These are phyloP conservation scores for Myiothlypis chrysogaster DNA, from an alignment of 2,797 vertebrate genomes.

Conservation along the genomic window DNA sequence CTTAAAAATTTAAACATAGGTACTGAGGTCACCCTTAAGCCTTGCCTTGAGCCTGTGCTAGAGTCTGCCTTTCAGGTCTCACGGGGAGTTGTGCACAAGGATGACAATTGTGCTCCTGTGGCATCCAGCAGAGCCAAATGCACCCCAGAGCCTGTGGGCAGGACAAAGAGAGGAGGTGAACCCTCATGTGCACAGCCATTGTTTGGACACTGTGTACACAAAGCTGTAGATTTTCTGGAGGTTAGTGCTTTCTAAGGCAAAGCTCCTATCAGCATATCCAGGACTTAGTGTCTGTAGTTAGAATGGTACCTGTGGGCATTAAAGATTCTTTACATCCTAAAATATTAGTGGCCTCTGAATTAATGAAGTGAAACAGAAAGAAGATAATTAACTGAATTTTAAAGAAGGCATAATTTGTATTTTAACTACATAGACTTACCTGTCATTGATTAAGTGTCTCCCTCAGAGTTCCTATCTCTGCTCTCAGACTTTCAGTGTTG, in stretches of 20 bases:
- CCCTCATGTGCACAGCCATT: neutral
- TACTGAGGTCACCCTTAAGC: neutral
- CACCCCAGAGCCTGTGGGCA: neutral
- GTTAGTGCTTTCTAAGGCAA: neutral
- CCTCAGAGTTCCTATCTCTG: neutral
- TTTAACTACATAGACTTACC: neutral
- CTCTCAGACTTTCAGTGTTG: neutral
- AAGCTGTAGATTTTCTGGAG: neutral
- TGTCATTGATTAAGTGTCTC: neutral
- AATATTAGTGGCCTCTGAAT: fast-evolving
- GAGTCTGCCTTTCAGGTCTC: neutral
- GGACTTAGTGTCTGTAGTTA: neutral
- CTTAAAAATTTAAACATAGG: neutral
- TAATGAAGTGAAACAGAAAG: neutral
- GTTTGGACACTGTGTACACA: neutral
- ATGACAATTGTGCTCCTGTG: fast-evolving
- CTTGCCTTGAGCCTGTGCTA: neutral
- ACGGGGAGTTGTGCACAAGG: fast-evolving
- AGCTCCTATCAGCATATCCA: neutral
- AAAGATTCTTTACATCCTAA: neutral
- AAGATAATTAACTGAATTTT: neutral
- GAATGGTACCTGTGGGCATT: neutral
- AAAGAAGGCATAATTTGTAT: neutral
- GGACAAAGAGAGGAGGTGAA: neutral
- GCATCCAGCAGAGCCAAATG: neutral